Percentiles rank a stretch among this genome's conserved stretches.
phyloP scores from a whole-genome alignment of 2,888 invertebrate species.

The Xestoiulus laeticollis region DNA sequence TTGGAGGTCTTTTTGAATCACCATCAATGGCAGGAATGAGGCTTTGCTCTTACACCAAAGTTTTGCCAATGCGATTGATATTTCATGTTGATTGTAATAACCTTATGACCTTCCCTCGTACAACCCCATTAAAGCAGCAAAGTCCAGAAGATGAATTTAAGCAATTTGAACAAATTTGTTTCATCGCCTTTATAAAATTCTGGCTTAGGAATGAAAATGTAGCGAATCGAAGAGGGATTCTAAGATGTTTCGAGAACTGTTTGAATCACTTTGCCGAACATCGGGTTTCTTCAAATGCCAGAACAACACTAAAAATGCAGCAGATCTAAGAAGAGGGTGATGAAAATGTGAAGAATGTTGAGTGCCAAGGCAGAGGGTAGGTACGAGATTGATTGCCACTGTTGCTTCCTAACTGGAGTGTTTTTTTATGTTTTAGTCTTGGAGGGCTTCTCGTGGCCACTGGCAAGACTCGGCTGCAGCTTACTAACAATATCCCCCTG shows the following conservation, averaged over 20 bases:
- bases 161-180: no score
- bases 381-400: background rate
- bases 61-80: no score
- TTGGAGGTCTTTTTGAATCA: no score
- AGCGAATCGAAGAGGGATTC: no score
- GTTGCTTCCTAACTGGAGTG: background rate
- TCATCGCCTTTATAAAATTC: no score
- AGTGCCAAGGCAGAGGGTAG: conserved; percentile 9
- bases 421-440: background rate
- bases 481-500: no score
- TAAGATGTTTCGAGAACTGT: background rate
- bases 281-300: background rate
- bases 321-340: background rate
- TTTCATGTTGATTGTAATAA: no score
- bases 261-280: background rate
- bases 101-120: no score
- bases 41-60: no score
- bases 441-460: background rate
- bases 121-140: no score
- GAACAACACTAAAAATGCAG: background rate
- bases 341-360: background rate
- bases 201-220: background rate
- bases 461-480: background rate
- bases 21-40: no score
- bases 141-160: no score